These are phyloP conservation scores for Clostera curtula DNA, from an alignment of 2,888 invertebrate species.

Conservation along the genomic window DNA sequence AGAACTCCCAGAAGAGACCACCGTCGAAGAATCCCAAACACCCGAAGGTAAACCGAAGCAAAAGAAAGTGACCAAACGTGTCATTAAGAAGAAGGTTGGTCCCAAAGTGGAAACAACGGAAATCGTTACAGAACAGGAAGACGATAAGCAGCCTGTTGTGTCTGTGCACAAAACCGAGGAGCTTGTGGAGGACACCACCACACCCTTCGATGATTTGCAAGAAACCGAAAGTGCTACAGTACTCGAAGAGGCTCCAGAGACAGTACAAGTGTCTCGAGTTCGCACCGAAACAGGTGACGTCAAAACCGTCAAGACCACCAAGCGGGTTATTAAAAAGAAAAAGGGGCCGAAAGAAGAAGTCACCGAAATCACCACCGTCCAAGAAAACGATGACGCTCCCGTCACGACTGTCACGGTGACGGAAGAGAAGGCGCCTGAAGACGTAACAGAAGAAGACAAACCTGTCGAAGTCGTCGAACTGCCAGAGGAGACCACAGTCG, in stretches of 20 bases:
- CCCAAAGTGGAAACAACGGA: slow-evolving; percentile 25
- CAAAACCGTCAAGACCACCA: slow-evolving; percentile 7
- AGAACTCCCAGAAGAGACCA: slow-evolving; percentile 37
- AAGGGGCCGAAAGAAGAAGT: slow-evolving; percentile 3
- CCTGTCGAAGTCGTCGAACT: slow-evolving; percentile 4
- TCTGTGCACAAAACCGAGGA: slow-evolving; percentile 4
- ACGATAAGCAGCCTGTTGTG: slow-evolving; percentile 21
- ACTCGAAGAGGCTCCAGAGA: not conserved
- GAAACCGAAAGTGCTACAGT: not conserved
- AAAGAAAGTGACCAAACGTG: slow-evolving; percentile 29
- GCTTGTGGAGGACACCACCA: slow-evolving; percentile 1
- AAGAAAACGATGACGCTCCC: slow-evolving; percentile 6
- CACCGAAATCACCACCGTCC: slow-evolving; percentile 2
- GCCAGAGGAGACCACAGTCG: slow-evolving; percentile 3
- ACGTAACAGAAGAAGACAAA: not conserved
- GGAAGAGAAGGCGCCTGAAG: slow-evolving; percentile 5
- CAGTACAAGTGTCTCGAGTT: slow-evolving; percentile 7
- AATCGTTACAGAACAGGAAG: slow-evolving; percentile 31
- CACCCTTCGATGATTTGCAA: not conserved
- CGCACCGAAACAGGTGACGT: slow-evolving; percentile 12
- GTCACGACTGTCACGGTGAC: slow-evolving; percentile 5
- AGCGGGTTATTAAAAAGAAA: slow-evolving; percentile 3
- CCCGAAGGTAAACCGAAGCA: slow-evolving; percentile 33
- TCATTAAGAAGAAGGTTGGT: slow-evolving; percentile 26
- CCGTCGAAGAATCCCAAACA: slow-evolving; percentile 27